phyloP scores from a whole-genome alignment of 2,797 vertebrate genomes.

The Geotrypetes seraphini region DNA sequence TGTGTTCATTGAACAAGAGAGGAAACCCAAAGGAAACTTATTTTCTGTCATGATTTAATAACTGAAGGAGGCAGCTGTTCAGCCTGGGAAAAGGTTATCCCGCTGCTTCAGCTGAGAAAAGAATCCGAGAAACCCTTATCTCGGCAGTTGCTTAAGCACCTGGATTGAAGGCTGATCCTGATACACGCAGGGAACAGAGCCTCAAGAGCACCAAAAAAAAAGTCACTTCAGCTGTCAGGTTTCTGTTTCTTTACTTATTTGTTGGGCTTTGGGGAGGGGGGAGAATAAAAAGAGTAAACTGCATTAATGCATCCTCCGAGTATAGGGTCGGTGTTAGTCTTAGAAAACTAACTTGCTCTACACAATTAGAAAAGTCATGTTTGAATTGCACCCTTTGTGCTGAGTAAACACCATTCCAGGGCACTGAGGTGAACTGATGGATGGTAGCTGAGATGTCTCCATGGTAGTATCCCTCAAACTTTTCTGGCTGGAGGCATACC shows the following conservation, averaged over 20 bases:
- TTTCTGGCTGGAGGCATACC: no score
- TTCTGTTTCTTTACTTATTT: slow-evolving; percentile 30
- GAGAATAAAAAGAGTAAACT: neutral
- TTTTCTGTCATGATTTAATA: slow-evolving; percentile 49
- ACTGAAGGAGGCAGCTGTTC: slow-evolving; percentile 42
- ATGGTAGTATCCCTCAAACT: no score
- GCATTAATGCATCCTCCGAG: no score
- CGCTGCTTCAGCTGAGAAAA: slow-evolving; percentile 48
- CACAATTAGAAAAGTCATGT: slow-evolving; percentile 31
- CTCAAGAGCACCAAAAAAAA: slow-evolving; percentile 15
- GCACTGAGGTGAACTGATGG: slow-evolving; percentile 11
- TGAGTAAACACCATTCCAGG: slow-evolving; percentile 13
- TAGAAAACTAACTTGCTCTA: slow-evolving; percentile 21
- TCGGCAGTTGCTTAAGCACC: slow-evolving; percentile 21
- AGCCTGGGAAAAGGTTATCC: slow-evolving; percentile 63
- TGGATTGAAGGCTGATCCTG: slow-evolving; percentile 45
- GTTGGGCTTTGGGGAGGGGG: slow-evolving; percentile 12
- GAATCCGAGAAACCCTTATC: slow-evolving; percentile 58
- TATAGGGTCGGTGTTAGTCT: slow-evolving; percentile 8
- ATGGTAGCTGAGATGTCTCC: slow-evolving; percentile 32
- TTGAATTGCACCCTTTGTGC: slow-evolving; percentile 21
- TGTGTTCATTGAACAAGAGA: slow-evolving; percentile 40
- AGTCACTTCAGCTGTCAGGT: slow-evolving; percentile 23
- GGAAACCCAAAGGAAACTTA: slow-evolving; percentile 30
- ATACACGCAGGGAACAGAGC: slow-evolving; percentile 12